Percentiles rank a stretch among this genome's conserved stretches.
These are phyloP conservation scores for Rhagologus leucostigma DNA, from an alignment of 2,113 vertebrate species.

Conservation along the genomic window DNA sequence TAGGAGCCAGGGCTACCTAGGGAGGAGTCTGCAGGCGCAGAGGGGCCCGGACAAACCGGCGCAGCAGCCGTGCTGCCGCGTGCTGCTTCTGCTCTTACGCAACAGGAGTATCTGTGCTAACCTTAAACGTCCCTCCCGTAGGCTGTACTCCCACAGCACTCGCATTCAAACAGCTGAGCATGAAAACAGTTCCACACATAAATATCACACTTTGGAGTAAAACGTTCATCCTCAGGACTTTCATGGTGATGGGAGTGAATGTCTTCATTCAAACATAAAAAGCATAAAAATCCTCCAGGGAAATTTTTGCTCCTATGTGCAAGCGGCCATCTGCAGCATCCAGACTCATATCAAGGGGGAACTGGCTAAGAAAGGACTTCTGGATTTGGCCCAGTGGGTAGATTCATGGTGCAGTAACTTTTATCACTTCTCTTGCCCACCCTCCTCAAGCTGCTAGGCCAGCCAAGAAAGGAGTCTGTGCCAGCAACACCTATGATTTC, in stretches of 20 bases:
- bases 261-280: slow-evolving; percentile 15
- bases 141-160: background rate
- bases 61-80: background rate
- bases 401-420: background rate
- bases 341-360: background rate
- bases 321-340: background rate
- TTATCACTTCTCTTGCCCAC: background rate
- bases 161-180: background rate
- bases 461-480: background rate
- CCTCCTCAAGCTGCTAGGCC: background rate
- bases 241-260: background rate
- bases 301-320: background rate
- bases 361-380: background rate
- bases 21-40: background rate
- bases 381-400: background rate
- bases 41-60: background rate
- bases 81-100: background rate
- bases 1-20: background rate
- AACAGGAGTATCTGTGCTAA: background rate
- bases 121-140: background rate
- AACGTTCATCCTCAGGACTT: background rate
- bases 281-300: background rate
- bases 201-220: slow-evolving; percentile 34
- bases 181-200: background rate
- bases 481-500: background rate